phyloP scores from a whole-genome alignment of 2,888 invertebrate genomes.

The Monopis laevigella region DNA sequence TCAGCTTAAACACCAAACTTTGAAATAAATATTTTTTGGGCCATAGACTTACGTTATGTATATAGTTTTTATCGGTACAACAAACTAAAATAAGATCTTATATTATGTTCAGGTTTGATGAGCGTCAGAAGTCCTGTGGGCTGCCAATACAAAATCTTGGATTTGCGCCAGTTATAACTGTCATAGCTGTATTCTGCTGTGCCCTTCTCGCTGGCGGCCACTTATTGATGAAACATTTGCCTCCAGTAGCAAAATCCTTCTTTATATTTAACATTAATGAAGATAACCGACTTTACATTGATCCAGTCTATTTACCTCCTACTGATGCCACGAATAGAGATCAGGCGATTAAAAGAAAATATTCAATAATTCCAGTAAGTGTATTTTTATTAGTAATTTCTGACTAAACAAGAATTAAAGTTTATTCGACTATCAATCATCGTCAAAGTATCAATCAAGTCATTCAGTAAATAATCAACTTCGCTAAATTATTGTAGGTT shows the following conservation, averaged over 20 bases:
- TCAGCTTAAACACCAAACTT: too few species aligned
- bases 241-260: conserved; percentile 41
- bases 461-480: too few species aligned
- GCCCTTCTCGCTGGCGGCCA: conserved; percentile 35
- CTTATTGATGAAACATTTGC: conserved; percentile 36
- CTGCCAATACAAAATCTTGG: conserved; percentile 32
- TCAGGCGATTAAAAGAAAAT: not conserved
- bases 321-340: not conserved
- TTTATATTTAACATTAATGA: conserved; percentile 56
- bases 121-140: conserved; percentile 33
- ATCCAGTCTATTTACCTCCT: conserved; percentile 20
- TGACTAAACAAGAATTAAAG: too few species aligned
- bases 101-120: conserved; percentile 35
- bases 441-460: too few species aligned
- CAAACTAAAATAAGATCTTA: not conserved
- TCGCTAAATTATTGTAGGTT: too few species aligned
- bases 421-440: too few species aligned
- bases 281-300: conserved; percentile 48
- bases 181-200: conserved; percentile 31
- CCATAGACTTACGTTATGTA: too few species aligned
- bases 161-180: conserved; percentile 33
- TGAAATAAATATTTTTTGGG: too few species aligned
- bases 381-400: too few species aligned
- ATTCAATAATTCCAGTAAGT: conserved; percentile 3
- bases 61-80: too few species aligned